Base-by-base conservation (phyloP, 2,888 invertebrate species). In the Brassicogethes aeneus region DNA sequence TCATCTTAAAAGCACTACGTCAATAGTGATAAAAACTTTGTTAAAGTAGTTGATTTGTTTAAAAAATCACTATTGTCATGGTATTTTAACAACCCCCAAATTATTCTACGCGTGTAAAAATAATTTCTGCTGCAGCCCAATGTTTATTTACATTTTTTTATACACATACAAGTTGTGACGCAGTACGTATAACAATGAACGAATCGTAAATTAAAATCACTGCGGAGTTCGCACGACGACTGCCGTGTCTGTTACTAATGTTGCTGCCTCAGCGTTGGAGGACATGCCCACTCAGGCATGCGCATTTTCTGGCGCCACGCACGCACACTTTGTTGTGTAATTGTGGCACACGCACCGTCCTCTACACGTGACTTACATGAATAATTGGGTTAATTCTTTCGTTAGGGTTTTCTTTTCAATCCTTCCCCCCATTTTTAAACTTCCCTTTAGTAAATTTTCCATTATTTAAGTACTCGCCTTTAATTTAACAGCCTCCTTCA, bases 261-360 rank as follows among this genome's bases (percentile, higher is more conserved):
- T 45, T 45, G 44, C 40, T 53, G 40, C 43, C 40, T 47, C 46
- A 52, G 52, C 57, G 57, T 56, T 54, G 59, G 61, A 60, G 63
- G 64, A 60, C 60, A 57, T 58, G 58, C 61, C 61, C 57, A 57
- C 59, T 52, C 48, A 55, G 48, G 62, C 64, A 52, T 59, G 65
- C 64, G 61, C 58, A 45, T 39, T 45, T 3, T 17, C 39, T 55
- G 64, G 63, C 64, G 63, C 64, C 65, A 65, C 65, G 64, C 64
- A 63, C 61, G 60, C 62, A 62, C 53, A 52, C 54, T 52, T 51
- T 56, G 55, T 63, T 61, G 63, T 61, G 59, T 62, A 63, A 64
- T 60, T 63, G 59, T 54, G 53, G 55, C 59, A 59, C 61, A 62
- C 62, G 60, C 61, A 62, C 55, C 53, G 49, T 43, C 49, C 15